A percentile compares a stretch with the other conserved stretches of the same genome.
Evolutionary conservation across 2,888 invertebrate genomes (phyloP).

Genomic region (Microplitis manilae): DNA sequence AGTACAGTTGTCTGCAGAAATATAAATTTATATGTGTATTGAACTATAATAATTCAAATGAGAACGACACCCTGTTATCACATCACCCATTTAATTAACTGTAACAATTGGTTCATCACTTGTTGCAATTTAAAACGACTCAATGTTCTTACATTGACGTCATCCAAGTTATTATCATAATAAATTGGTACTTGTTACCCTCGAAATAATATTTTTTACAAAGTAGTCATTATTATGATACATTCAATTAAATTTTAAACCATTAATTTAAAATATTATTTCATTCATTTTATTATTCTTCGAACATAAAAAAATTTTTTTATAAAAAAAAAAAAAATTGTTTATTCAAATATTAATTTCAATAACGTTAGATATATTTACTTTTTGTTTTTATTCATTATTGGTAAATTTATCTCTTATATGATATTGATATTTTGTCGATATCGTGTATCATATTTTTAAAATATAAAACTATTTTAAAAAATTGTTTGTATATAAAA

Average conservation of each 20-base stretch:
- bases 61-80: slow-evolving; percentile 52
- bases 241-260: background rate
- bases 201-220: background rate
- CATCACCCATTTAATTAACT: slow-evolving; percentile 57
- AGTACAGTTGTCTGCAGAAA: background rate
- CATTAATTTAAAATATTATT: no score
- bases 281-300: no score
- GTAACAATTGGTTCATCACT: slow-evolving; percentile 60
- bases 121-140: slow-evolving; percentile 59
- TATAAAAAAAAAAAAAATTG: background rate
- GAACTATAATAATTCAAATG: slow-evolving; percentile 39
- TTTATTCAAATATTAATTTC: background rate
- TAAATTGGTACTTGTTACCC: slow-evolving; percentile 5
- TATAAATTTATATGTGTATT: background rate
- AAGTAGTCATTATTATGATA: background rate
- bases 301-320: no score
- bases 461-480: background rate
- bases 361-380: background rate
- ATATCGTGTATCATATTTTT: background rate
- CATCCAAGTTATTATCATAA: slow-evolving; percentile 54
- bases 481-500: background rate
- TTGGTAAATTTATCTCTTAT: background rate
- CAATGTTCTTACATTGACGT: slow-evolving; percentile 54
- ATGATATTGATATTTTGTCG: background rate
- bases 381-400: background rate